A percentile compares a stretch with the other conserved stretches of the same genome.
phyloP scores from a whole-genome alignment of 2,888 invertebrate species.

The Gonocerus acuteangulatus region DNA sequence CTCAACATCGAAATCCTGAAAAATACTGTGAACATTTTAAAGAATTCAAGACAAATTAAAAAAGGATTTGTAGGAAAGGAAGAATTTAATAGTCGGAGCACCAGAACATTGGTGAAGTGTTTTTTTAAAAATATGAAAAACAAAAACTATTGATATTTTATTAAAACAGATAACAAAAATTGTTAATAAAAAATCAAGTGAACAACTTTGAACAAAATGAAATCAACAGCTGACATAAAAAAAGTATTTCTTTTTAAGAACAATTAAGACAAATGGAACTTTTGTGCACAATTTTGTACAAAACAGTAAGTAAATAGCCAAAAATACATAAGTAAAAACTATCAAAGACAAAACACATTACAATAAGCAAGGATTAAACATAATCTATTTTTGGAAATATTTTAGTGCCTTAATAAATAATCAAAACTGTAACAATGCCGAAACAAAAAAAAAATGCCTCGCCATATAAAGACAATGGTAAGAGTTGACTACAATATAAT shows the following conservation, averaged over 20 bases:
- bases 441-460: slow-evolving; percentile 14
- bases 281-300: slow-evolving; percentile 1
- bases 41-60: no score
- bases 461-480: not conserved
- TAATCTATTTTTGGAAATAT: slow-evolving; percentile 13
- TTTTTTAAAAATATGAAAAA: no score
- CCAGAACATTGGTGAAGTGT: no score
- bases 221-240: not conserved
- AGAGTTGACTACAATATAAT: not conserved
- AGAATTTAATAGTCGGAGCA: no score
- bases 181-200: not conserved
- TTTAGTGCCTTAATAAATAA: slow-evolving; percentile 21
- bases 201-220: not conserved
- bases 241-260: not conserved
- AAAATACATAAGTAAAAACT: slow-evolving; percentile 1
- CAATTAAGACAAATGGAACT: not conserved
- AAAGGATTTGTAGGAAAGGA: no score
- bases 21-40: no score
- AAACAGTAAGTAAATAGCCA: not conserved
- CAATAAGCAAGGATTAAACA: slow-evolving; percentile 1
- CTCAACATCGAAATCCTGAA: no score
- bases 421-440: slow-evolving; percentile 9
- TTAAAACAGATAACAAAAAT: slow-evolving; percentile 5
- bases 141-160: slow-evolving; percentile 3
- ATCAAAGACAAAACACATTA: not conserved